phyloP scores from a whole-genome alignment of 2,888 invertebrate species.

The Eupithecia centaureata region DNA sequence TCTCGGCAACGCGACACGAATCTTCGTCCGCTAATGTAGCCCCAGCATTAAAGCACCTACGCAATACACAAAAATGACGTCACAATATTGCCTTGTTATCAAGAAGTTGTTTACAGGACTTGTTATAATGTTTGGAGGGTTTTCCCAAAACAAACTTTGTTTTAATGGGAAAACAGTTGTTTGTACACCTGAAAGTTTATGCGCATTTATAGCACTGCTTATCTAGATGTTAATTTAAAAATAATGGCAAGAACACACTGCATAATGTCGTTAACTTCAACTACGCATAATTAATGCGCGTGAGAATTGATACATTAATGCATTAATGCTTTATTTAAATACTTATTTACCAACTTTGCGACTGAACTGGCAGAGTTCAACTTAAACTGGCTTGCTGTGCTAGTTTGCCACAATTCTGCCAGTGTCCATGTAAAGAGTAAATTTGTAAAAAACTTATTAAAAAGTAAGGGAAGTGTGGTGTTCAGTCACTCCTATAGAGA shows the following conservation, averaged over 20 bases:
- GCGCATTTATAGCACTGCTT: neutral
- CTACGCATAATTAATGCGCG: no score
- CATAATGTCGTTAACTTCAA: no score
- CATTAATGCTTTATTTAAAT: no score
- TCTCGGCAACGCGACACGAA: no score
- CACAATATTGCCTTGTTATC: neutral
- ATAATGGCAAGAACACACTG: neutral
- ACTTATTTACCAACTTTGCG: neutral
- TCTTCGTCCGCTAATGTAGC: no score
- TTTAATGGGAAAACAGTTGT: neutral
- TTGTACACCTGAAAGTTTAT: neutral
- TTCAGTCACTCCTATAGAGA: no score
- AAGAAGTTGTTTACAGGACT: neutral
- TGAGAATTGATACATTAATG: no score
- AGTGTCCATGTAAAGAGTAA: no score
- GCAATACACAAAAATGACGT: neutral
- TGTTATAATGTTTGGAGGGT: neutral
- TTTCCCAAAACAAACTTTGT: neutral
- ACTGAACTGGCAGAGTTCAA: neutral
- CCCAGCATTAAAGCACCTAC: neutral
- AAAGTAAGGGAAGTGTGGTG: no score
- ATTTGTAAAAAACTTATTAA: no score
- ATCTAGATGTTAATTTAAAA: neutral
- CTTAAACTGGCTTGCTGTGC: no score
- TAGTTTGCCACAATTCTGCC: no score